These are phyloP conservation scores for Oscheius myriophilus DNA, from an alignment of 2,888 invertebrate genomes.

Conservation along the genomic window DNA sequence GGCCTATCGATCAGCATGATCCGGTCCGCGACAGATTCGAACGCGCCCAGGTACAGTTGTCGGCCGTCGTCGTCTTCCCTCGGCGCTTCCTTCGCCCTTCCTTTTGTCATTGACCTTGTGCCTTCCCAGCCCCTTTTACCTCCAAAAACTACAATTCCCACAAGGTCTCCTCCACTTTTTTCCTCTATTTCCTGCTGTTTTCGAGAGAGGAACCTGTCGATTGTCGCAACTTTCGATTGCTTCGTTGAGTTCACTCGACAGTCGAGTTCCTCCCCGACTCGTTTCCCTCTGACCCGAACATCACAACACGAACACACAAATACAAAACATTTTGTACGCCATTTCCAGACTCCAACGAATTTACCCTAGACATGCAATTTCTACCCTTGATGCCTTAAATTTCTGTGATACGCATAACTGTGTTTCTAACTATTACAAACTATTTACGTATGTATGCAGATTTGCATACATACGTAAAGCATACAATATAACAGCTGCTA, in stretches of 20 bases:
- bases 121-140: neutral
- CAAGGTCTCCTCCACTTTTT: neutral
- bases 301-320: neutral
- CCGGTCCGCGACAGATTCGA: constrained; percentile 19
- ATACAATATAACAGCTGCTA: no score
- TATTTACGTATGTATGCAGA: no score
- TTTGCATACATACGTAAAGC: no score
- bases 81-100: neutral
- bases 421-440: no score
- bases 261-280: neutral
- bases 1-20: constrained; percentile 19
- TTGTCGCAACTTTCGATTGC: no score
- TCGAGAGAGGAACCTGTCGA: neutral
- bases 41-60: constrained; percentile 23
- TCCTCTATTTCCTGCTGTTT: neutral
- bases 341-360: no score
- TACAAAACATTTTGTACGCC: neutral
- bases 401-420: no score
- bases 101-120: neutral
- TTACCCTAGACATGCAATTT: no score
- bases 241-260: no score
- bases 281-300: neutral
- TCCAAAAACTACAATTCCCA: neutral
- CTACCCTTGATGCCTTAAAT: no score
- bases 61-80: constrained; percentile 5